Percentiles rank a stretch among this genome's conserved stretches.
Evolutionary conservation across 1,140 invertebrate genomes (phyloP).

Genomic region (Rhizoglyphus robini): DNA sequence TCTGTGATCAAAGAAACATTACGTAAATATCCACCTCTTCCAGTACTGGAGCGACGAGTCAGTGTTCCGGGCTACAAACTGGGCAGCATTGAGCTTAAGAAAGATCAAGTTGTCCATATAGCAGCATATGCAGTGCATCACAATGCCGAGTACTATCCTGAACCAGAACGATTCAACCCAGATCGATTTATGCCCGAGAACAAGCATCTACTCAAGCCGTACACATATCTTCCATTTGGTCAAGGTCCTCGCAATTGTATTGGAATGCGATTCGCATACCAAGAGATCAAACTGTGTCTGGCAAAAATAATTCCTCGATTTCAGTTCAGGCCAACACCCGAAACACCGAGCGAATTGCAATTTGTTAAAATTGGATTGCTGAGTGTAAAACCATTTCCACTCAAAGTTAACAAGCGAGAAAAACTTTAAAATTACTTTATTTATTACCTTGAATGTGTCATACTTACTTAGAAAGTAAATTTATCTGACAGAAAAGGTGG

Average conservation of each 20-base stretch:
- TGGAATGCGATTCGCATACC: no score
- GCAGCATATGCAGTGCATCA: background rate
- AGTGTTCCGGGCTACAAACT: background rate
- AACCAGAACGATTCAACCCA: no score
- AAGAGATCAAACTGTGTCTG: no score
- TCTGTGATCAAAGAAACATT: slow-evolving; percentile 5
- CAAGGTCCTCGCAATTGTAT: no score
- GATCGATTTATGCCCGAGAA: no score
- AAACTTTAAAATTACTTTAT: no score
- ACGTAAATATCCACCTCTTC: background rate
- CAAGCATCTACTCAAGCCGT: no score
- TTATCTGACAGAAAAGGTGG: no score
- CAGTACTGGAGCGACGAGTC: background rate
- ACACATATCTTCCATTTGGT: no score
- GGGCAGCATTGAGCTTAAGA: slow-evolving; percentile 1
- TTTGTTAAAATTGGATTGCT: background rate
- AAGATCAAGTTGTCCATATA: background rate
- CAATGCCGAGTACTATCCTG: no score
- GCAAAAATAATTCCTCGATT: background rate
- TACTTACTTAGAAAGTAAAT: no score
- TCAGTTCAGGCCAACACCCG: background rate
- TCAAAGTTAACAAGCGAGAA: background rate
- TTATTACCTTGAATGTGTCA: no score
- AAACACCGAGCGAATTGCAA: background rate
- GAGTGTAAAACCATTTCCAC: background rate